Evolutionary conservation across 2,113 vertebrate genomes (phyloP).

Genomic region (Hyperopisus bebe): DNA sequence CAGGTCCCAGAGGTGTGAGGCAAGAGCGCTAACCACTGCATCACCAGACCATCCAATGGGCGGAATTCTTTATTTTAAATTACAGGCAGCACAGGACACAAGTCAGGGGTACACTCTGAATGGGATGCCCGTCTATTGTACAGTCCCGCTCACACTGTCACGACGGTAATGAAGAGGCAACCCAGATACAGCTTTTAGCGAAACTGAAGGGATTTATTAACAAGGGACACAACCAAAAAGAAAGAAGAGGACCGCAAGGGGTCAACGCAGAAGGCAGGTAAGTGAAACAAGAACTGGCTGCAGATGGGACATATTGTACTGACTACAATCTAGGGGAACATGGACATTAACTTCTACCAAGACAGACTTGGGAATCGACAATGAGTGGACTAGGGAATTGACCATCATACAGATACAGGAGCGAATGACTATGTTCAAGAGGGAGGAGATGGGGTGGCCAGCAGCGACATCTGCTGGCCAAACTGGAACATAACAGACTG

Average conservation of each 20-base stretch:
- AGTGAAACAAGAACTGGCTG: not conserved
- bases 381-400: not conserved
- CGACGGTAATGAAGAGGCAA: not conserved
- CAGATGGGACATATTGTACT: not conserved
- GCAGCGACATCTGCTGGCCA: not conserved
- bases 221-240: not conserved
- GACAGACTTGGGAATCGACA: not conserved
- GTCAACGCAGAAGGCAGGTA: not conserved
- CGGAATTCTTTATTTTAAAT: not conserved
- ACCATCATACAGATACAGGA: not conserved
- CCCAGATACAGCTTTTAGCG: not conserved
- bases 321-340: not conserved
- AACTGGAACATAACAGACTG: not conserved
- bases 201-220: not conserved
- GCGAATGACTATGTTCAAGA: not conserved
- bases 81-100: not conserved
- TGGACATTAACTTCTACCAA: not conserved
- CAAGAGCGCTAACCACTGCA: no score
- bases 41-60: no score
- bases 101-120: not conserved
- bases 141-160: not conserved
- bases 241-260: not conserved
- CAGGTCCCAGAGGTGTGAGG: no score
- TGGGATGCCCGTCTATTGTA: not conserved
- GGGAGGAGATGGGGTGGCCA: not conserved